Percentiles rank a stretch among this genome's conserved stretches.
Conservation (phyloP, 1,140 invertebrate species). For the Andrena cerasifolii region DNA sequence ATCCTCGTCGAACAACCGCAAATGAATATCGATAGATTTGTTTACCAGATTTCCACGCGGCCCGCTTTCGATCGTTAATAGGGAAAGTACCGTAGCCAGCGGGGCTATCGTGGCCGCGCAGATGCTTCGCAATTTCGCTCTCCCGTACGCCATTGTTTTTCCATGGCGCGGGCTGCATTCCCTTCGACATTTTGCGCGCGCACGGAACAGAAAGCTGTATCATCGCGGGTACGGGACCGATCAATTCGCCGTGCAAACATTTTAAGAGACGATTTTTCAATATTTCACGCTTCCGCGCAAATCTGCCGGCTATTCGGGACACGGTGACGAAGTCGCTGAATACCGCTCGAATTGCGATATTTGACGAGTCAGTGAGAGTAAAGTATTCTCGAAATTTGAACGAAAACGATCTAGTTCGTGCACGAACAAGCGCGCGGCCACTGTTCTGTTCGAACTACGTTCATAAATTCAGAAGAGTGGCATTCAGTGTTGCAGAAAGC, state of each 20-base stretch:
- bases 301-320: not conserved
- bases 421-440: too few relatives aligned
- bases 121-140: not conserved
- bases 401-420: not conserved
- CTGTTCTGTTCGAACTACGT: not conserved
- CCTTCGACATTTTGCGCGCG: not conserved
- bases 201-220: not conserved
- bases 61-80: not conserved
- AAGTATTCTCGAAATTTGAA: too few relatives aligned
- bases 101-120: not conserved
- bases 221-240: not conserved
- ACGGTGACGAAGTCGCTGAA: not conserved
- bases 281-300: not conserved
- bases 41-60: slow-evolving; percentile 9
- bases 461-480: too few relatives aligned
- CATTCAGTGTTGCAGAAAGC: too few relatives aligned
- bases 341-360: too few relatives aligned
- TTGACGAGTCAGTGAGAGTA: too few relatives aligned
- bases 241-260: not conserved
- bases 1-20: slow-evolving; percentile 31
- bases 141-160: too few relatives aligned
- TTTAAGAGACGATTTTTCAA: not conserved
- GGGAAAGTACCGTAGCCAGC: not conserved
- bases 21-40: slow-evolving; percentile 51
- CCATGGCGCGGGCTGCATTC: not conserved